Evolutionary conservation across 2,113 vertebrate species (phyloP).

Genomic region (Felis chaus): DNA sequence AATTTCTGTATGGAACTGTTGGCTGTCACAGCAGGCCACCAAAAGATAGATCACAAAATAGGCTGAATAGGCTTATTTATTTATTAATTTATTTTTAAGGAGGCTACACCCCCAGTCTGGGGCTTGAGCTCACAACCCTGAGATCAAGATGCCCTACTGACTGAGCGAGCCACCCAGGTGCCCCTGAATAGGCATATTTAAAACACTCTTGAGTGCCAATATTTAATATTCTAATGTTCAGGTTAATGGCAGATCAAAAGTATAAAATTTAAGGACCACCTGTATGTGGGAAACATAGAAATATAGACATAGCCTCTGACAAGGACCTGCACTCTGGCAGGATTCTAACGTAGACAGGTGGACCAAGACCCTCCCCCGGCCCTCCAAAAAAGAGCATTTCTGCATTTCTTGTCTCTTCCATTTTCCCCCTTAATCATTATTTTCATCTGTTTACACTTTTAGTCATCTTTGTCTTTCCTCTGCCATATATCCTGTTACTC

Average conservation of each 20-base stretch:
- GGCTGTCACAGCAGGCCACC: background rate
- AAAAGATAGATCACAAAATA: background rate
- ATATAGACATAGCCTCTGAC: background rate
- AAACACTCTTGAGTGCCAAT: background rate
- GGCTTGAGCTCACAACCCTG: too few species aligned
- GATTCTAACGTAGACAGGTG: background rate
- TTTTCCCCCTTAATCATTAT: background rate
- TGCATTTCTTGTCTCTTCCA: background rate
- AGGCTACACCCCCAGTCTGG: too few species aligned
- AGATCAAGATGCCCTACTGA: too few species aligned
- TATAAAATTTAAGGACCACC: background rate
- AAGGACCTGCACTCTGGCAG: rapidly evolving
- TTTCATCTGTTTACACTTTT: background rate
- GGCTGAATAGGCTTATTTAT: background rate
- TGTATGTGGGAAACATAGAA: background rate
- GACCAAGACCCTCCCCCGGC: background rate
- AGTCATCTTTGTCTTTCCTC: background rate
- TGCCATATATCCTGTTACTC: rapidly evolving
- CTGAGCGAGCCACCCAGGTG: too few species aligned
- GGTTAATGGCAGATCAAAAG: background rate
- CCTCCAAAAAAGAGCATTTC: too few species aligned
- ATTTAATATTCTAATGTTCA: background rate
- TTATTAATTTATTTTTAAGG: too few species aligned
- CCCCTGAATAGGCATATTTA: background rate
- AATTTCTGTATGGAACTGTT: background rate